These are phyloP conservation scores for Galerucella nymphaeae DNA, from an alignment of 2,888 invertebrate genomes.

Conservation along the genomic window DNA sequence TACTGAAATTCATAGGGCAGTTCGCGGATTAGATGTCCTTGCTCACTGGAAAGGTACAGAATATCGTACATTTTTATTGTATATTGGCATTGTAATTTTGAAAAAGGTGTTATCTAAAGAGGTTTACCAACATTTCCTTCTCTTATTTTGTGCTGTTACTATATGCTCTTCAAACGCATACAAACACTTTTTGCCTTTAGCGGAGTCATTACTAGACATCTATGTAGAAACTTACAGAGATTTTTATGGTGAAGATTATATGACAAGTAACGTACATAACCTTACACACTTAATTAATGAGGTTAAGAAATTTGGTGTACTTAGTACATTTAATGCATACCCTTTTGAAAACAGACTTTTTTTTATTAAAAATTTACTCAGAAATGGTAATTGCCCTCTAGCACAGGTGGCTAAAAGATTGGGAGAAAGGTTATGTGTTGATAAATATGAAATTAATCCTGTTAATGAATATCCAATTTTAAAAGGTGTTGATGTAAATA, in stretches of 20 bases:
- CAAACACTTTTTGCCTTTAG: conserved; percentile 15
- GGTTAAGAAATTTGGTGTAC: not conserved
- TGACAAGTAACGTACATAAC: no score
- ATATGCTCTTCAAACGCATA: conserved; percentile 25
- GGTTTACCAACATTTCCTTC: conserved; percentile 31
- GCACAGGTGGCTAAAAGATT: no score
- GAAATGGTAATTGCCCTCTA: not conserved
- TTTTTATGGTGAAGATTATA: conserved; percentile 1
- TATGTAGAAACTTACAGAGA: conserved; percentile 22
- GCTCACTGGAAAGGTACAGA: conserved; percentile 34
- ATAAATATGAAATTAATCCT: no score
- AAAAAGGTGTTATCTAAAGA: conserved; percentile 29
- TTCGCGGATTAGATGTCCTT: conserved; percentile 24
- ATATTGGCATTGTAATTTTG: conserved; percentile 29
- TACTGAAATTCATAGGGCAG: conserved; percentile 27
- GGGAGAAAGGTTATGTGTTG: no score
- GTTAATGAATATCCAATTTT: not conserved
- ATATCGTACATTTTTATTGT: conserved; percentile 30
- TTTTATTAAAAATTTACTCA: not conserved
- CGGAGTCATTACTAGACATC: not conserved
- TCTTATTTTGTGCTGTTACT: conserved; percentile 34
- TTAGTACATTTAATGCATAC: not conserved
- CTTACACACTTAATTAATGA: no score
- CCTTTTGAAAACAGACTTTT: not conserved
- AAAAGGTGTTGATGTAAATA: not conserved